Evolutionary conservation across 2,113 vertebrate species (phyloP), one percentile per base, ranked within the genome.

Genomic region (Microcebus jonahi): DNA sequence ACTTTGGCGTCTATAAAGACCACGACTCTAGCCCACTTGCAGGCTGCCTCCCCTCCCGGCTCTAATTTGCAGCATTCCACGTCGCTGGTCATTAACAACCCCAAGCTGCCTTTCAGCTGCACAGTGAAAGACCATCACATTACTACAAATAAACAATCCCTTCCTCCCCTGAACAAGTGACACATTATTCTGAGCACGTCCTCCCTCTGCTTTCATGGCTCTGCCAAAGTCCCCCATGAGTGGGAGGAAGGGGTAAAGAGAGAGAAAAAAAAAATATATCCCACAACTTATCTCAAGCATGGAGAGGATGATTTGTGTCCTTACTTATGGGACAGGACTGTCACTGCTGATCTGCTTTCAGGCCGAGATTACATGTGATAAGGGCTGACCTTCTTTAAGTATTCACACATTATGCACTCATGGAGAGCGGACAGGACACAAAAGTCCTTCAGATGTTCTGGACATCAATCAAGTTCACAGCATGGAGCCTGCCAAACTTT

Each of bases 381-480:
- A 98, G 99, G 98, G 98, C 98, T 98, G 99, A 98, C 98, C 98
- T 98, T 99, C 99, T 98, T 98, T 98, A 98, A 98, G 98, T 97
- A 98, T 98, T 98, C 99, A 99, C 98, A 99, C 99, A 98, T 98
- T 98, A 98, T 98, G 98, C 98, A 92, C 98, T 99, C 99, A 98
- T 87, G 98, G 99, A 97, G 98, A 99, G 99, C 99, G 98, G 97
- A 98, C 98, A 98, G 98, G 98, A 98, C 99, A 99, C 99, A 99
- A 99, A 99, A 99, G 98, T 98, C 98, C 98, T 98, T 99, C 99
- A 99, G 99, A 99, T 99, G 99, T 99, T 98, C 97, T 98, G 97
- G 98, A 96, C 98, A 99, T 99, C 99, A 99, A 99, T 99, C 99
- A 99, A 96, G 94, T 36, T 95, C 99, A 98, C 99, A 99, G 99